Evolutionary conservation across 1,140 invertebrate species (phyloP), one percentile per base, ranked within the genome.

Genomic region (Aradophagus sp.): DNA sequence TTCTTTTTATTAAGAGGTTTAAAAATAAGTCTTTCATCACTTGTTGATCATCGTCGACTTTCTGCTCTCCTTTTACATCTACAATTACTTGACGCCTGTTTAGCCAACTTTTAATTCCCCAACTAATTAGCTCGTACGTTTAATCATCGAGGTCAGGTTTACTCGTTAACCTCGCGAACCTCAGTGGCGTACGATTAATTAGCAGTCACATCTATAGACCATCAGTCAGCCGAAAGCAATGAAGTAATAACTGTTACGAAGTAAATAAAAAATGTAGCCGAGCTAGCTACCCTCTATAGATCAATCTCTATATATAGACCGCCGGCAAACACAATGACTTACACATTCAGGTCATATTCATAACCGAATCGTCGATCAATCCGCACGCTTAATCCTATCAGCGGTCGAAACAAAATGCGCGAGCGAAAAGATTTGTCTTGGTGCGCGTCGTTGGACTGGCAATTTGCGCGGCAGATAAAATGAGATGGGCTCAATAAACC

Each of bases 211-310:
- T 16, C 58, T 45, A 63, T 63, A 63, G 47, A 55, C 55, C 50
- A 65, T 55, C 55, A 55, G 29, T 7, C 10, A 19, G 23, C 39
- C 47, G 61, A 55, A 41, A 65, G 50, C 50, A 55, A 55, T 55
- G 34, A 26, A 39, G 17, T 55, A 36, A 44, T 52, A 23, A 44
- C 15, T 20, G 39, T 48, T 32, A 13, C 32, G 10, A 39, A 16
- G 42, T 13, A 8, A 14, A 42, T 42, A 50, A 61, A 61, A 61
- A 59, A 39, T 59, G 20, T 23, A 36, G 5, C 10, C 13, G 15
- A 38, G 16, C 45, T 20, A 27, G 36, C 10, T 20, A 1, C 36
- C 16, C 12, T 39, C 10, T 45, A 56, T 56, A 56, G 45, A 56
- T 56, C 35, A 26, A 19, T 14, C 2, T 1, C 4, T 26, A 31